These are phyloP conservation scores for Eretmocerus hayati DNA, from an alignment of 2,888 invertebrate species.

Conservation along the genomic window DNA sequence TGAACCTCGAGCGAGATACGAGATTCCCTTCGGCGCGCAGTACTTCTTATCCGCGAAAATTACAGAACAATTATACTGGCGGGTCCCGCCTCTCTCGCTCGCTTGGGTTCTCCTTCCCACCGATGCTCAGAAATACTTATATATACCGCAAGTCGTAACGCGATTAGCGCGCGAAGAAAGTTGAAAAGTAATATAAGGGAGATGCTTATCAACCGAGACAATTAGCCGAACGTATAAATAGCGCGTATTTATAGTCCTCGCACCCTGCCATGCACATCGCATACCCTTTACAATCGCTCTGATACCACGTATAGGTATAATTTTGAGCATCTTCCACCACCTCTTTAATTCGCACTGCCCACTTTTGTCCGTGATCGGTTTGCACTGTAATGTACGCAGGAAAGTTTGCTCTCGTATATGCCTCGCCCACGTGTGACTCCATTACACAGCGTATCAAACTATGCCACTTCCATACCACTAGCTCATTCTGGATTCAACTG, in stretches of 20 bases:
- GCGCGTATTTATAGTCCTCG: constrained; percentile 38
- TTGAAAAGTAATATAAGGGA: constrained; percentile 38
- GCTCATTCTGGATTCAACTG: no score
- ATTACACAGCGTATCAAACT: no score
- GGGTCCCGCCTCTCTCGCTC: background rate
- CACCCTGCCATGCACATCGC: constrained; percentile 9
- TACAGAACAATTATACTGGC: constrained; percentile 19
- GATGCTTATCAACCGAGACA: constrained; percentile 44
- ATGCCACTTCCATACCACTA: no score
- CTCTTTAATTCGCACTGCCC: no score
- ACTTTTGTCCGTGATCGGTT: no score
- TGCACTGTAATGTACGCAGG: no score
- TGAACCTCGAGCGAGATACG: background rate
- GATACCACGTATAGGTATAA: no score
- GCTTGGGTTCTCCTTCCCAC: no score
- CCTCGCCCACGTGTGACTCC: no score
- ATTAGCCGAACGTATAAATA: constrained; percentile 45
- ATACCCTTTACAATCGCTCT: no score
- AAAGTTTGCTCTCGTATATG: no score
- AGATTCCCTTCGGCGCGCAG: background rate
- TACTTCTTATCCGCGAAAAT: constrained; percentile 19
- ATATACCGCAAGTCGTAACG: constrained; percentile 6
- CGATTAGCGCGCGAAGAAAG: constrained; percentile 27
- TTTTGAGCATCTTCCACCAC: no score
- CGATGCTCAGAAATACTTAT: constrained; percentile 4